These are phyloP conservation scores for Papilio polyxenes DNA, from an alignment of 1,140 invertebrate genomes.

Conservation along the genomic window DNA sequence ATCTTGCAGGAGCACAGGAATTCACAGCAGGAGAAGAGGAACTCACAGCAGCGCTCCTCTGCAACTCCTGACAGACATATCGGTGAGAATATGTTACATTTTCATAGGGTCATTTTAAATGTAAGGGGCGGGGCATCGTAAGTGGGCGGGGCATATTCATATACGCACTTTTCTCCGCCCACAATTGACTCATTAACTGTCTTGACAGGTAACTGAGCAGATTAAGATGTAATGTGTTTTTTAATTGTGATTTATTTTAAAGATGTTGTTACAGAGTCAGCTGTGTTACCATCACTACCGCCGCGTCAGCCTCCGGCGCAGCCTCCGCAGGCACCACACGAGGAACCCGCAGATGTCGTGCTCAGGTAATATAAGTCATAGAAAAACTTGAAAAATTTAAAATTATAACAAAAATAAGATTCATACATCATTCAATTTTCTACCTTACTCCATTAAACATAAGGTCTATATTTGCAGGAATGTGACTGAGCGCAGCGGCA, in stretches of 20 bases:
- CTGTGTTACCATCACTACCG: conserved; percentile 68
- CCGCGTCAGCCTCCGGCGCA: conserved; percentile 67
- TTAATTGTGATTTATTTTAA: too few relatives aligned
- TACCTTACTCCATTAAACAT: background rate
- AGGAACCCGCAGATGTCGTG: conserved; percentile 62
- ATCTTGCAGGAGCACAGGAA: conserved; percentile 74
- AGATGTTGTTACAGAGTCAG: conserved; percentile 55
- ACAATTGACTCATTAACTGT: background rate
- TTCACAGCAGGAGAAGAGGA: conserved; percentile 47
- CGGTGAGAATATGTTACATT: conserved; percentile 42
- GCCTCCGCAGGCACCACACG: conserved; percentile 54
- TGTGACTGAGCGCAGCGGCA: conserved; percentile 50
- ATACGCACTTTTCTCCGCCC: background rate
- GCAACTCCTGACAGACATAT: conserved; percentile 56
- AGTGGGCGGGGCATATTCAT: background rate
- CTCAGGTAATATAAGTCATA: conserved; percentile 56
- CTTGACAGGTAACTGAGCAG: background rate
- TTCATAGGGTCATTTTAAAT: background rate
- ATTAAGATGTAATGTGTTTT: too few relatives aligned
- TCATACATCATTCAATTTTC: background rate
- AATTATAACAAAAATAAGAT: too few relatives aligned
- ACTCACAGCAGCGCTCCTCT: conserved; percentile 38
- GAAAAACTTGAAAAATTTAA: too few relatives aligned
- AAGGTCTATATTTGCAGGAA: conserved; percentile 52
- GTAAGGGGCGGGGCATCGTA: background rate